These are phyloP conservation scores for Argya squamiceps DNA, from an alignment of 2,797 vertebrate genomes.

Conservation along the genomic window DNA sequence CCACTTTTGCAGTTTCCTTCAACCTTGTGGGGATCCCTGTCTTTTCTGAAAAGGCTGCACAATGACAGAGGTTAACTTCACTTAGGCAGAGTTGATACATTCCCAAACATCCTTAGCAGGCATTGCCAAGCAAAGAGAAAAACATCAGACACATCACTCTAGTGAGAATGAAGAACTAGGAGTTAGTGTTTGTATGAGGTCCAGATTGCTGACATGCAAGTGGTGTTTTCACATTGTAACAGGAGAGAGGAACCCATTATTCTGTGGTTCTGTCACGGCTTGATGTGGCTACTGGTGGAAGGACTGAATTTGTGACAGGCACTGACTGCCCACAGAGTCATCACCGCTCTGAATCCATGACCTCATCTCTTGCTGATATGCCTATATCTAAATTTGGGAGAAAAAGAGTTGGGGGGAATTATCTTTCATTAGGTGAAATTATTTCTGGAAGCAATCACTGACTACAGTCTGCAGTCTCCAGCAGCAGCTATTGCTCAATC, in stretches of 20 bases:
- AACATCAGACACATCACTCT: background rate
- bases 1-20: slow-evolving; percentile 77
- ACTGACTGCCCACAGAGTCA: background rate
- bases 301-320: background rate
- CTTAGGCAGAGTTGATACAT: background rate
- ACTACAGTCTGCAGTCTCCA: background rate
- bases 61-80: slow-evolving; percentile 25
- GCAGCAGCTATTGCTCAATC: background rate
- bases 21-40: slow-evolving; percentile 71
- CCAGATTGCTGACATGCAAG: background rate
- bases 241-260: background rate
- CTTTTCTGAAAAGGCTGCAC: slow-evolving; percentile 80
- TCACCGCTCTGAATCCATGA: background rate
- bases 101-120: background rate
- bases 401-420: background rate
- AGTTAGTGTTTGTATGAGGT: background rate
- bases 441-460: background rate
- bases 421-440: background rate
- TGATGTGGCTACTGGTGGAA: background rate
- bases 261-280: background rate
- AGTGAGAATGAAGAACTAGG: background rate
- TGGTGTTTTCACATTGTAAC: background rate
- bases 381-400: background rate
- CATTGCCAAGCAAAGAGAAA: background rate
- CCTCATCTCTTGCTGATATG: background rate